A percentile compares a stretch with the other conserved stretches of the same genome.
These are phyloP conservation scores for Ceuthmochares aereus DNA, from an alignment of 2,113 vertebrate genomes.

Conservation along the genomic window DNA sequence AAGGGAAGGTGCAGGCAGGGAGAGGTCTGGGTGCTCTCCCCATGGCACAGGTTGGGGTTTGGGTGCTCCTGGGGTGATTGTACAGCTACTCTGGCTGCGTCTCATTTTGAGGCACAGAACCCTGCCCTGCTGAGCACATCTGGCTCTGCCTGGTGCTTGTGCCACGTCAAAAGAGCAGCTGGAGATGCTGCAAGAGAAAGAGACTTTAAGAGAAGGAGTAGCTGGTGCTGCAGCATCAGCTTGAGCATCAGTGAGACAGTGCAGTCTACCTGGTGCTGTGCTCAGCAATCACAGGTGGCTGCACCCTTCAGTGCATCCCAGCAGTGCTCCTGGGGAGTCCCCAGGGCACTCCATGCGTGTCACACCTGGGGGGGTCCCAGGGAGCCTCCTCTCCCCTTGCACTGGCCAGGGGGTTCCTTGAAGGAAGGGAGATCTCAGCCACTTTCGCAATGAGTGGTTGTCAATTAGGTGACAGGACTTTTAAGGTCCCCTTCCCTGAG, in stretches of 20 bases:
- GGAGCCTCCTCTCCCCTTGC: background rate
- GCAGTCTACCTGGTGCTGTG: background rate
- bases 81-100: too few species aligned
- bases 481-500: background rate
- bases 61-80: background rate
- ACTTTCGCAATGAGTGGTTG: background rate
- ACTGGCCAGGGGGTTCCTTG: rapidly evolving
- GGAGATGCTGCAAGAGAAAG: background rate
- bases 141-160: background rate
- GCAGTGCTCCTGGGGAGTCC: background rate
- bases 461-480: conserved; percentile 11
- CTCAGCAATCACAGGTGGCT: background rate
- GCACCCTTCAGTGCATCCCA: background rate
- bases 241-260: background rate
- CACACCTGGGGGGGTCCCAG: rapidly evolving
- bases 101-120: background rate
- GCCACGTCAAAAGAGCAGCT: background rate
- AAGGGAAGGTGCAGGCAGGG: background rate
- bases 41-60: rapidly evolving
- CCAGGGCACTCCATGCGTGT: rapidly evolving
- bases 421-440: background rate
- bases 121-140: too few species aligned
- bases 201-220: rapidly evolving
- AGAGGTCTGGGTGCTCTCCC: background rate
- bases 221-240: background rate